phyloP scores from a whole-genome alignment of 2,888 invertebrate genomes.

The Nomada hirtipes region DNA sequence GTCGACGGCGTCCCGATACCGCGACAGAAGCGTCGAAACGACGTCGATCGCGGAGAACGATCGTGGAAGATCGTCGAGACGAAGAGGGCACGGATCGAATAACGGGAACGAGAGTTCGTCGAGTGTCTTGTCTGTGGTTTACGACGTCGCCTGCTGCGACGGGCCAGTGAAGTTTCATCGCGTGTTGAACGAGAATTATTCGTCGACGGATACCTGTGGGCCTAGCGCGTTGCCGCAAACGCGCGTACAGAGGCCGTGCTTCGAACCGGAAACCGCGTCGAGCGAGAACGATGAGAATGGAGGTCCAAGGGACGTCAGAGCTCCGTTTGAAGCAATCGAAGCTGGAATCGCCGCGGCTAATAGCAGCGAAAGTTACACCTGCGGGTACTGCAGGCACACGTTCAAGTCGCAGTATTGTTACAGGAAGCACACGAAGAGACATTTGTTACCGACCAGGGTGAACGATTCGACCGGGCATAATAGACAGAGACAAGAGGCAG shows the following conservation, averaged over 20 bases:
- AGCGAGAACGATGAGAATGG: conserved; percentile 79
- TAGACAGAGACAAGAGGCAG: conserved; percentile 49
- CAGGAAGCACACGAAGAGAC: conserved; percentile 90
- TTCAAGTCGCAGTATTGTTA: conserved; percentile 95
- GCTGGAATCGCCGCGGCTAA: conserved; percentile 59
- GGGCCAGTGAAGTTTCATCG: conserved; percentile 95
- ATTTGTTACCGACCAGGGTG: conserved; percentile 76
- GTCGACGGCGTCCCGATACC: neutral
- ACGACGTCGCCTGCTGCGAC: conserved; percentile 96
- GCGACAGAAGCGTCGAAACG: conserved; percentile 9
- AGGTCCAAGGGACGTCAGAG: conserved; percentile 63
- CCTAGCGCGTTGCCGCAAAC: conserved; percentile 15
- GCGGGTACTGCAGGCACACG: conserved; percentile 91
- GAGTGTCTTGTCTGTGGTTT: conserved; percentile 85
- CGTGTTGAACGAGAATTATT: conserved; percentile 93
- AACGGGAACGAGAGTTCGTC: conserved; percentile 49
- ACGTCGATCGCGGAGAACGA: conserved; percentile 17
- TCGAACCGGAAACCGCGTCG: conserved; percentile 28
- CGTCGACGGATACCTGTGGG: conserved; percentile 59
- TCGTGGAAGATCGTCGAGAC: conserved; percentile 35
- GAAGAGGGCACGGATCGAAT: conserved; percentile 31
- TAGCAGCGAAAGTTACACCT: conserved; percentile 86
- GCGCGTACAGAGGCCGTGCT: conserved; percentile 48
- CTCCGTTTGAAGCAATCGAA: conserved; percentile 75
- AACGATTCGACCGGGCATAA: conserved; percentile 30